Conservation (phyloP, 35 echinoderm and acorn worm species). For the Ptychodera flava region DNA sequence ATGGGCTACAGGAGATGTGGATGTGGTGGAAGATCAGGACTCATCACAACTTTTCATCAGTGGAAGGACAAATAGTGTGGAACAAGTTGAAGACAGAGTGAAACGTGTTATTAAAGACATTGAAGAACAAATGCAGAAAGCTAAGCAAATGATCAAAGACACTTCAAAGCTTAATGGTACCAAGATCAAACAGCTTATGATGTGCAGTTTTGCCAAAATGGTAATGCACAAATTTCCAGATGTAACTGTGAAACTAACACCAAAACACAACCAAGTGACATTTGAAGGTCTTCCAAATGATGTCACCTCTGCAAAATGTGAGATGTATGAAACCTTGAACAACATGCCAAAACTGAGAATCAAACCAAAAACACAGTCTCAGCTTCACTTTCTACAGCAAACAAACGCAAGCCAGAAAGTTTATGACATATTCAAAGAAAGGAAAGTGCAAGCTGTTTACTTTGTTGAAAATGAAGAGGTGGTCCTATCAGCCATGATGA, state of each 20-base stretch:
- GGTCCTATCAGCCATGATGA: not conserved
- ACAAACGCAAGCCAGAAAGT: not conserved
- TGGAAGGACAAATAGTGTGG: not conserved
- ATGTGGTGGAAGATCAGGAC: not conserved
- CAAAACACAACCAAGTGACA: not conserved
- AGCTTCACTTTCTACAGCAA: not conserved
- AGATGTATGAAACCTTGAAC: not conserved
- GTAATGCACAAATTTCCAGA: not conserved
- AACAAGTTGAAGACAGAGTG: not conserved
- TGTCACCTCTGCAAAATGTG: not conserved
- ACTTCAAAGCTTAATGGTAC: not conserved
- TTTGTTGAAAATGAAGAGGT: not conserved
- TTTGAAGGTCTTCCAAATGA: conserved; percentile 1
- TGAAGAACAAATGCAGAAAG: not conserved
- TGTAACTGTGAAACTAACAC: not conserved
- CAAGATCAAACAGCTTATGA: not conserved
- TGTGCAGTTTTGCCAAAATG: not conserved
- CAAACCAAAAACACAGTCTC: not conserved
- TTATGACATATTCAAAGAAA: not conserved
- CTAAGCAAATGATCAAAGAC: not conserved
- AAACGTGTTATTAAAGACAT: not conserved
- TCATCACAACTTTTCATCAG: not conserved
- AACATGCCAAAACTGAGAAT: not conserved
- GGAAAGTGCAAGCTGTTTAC: not conserved
- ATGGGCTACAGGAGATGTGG: not conserved